These are phyloP conservation scores for Spinibarbus caldwelli DNA, from an alignment of 2,797 vertebrate species.

Conservation along the genomic window DNA sequence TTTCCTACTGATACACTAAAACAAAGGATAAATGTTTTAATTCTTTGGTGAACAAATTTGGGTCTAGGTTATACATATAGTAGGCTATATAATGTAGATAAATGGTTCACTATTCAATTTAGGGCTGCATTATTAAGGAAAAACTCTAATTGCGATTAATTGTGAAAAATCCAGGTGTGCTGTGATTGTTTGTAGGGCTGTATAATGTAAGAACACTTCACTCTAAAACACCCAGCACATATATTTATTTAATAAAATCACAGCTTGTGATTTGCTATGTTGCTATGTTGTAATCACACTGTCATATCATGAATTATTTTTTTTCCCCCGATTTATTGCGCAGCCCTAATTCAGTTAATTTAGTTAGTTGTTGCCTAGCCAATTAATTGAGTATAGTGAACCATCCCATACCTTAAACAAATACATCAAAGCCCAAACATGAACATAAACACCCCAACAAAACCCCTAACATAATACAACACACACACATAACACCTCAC, in stretches of 20 bases:
- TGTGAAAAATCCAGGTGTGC: background rate
- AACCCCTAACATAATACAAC: background rate
- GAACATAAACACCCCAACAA: background rate
- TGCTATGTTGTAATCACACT: background rate
- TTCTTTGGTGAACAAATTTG: background rate
- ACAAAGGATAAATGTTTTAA: background rate
- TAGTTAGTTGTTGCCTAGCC: background rate
- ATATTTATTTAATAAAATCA: background rate
- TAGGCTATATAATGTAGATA: background rate
- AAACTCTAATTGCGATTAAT: background rate
- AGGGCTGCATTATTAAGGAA: background rate
- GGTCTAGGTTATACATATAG: background rate
- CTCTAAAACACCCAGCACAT: background rate
- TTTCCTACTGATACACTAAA: background rate
- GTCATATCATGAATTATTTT: too few relatives aligned
- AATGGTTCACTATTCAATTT: background rate
- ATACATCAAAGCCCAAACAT: background rate
- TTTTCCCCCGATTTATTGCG: too few relatives aligned
- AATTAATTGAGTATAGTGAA: background rate
- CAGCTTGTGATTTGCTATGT: too few relatives aligned
- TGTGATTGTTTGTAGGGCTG: background rate
- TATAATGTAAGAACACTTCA: background rate
- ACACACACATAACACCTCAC: background rate
- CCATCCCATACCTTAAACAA: background rate
- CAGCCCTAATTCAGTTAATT: background rate